Evolutionary conservation across 1,140 invertebrate species (phyloP).

Genomic region (Pseudomyrmex flavicornis): DNA sequence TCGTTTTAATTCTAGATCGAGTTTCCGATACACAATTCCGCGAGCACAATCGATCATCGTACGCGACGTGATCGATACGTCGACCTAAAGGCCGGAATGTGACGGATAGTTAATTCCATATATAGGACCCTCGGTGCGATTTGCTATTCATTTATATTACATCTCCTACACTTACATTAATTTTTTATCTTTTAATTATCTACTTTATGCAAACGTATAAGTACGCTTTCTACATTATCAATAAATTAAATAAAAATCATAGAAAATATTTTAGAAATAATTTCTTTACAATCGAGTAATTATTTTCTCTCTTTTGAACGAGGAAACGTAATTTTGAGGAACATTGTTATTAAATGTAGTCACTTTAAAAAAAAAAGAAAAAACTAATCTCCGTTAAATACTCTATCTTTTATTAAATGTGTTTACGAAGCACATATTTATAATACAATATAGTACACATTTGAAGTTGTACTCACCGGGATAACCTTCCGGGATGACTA

Average conservation of each 20-base stretch:
- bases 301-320: neutral
- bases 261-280: too few relatives aligned
- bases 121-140: conserved; percentile 35
- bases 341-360: neutral
- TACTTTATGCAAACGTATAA: neutral
- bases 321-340: too few relatives aligned
- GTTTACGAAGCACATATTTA: neutral
- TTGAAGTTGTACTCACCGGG: conserved; percentile 76
- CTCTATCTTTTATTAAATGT: neutral
- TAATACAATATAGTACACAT: neutral
- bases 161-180: neutral
- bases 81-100: conserved; percentile 53
- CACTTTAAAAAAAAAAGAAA: neutral
- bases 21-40: conserved; percentile 73
- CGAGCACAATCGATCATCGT: conserved; percentile 75
- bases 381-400: neutral
- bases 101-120: conserved; percentile 44
- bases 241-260: too few relatives aligned
- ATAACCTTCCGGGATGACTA: conserved; percentile 83
- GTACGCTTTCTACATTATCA: neutral
- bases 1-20: conserved; percentile 73
- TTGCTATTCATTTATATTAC: conserved; percentile 60
- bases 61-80: conserved; percentile 67
- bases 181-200: neutral
- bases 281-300: neutral